phyloP scores from a whole-genome alignment of 2,888 invertebrate genomes.

The Galerucella calmariensis region DNA sequence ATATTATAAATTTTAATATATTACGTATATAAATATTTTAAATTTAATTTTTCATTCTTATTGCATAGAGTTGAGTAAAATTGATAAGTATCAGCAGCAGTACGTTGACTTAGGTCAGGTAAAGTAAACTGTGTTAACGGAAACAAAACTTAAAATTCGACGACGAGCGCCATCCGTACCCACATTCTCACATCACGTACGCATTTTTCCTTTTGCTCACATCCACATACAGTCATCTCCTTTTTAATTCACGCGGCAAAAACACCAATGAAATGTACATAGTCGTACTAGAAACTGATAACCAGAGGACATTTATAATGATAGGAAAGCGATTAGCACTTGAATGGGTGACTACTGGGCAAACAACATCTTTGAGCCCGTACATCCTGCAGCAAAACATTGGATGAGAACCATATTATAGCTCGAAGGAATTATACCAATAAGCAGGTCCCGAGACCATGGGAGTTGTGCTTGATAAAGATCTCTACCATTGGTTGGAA shows the following conservation, averaged over 20 bases:
- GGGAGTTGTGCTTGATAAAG: too few species aligned
- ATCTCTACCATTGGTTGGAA: too few species aligned
- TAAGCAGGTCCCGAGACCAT: too few species aligned
- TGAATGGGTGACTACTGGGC: too few species aligned
- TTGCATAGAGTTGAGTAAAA: not conserved
- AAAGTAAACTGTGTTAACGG: constrained; percentile 49
- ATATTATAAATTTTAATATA: not conserved
- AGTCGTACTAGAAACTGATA: not conserved
- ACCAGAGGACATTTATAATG: not conserved
- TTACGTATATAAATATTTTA: not conserved
- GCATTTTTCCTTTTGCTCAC: constrained; percentile 48
- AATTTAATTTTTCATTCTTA: not conserved
- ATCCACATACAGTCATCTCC: constrained; percentile 48
- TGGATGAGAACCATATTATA: too few species aligned
- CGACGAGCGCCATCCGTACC: constrained; percentile 50
- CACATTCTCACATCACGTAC: constrained; percentile 51
- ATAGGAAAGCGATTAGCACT: too few species aligned
- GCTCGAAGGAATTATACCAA: too few species aligned
- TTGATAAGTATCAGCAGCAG: constrained; percentile 6
- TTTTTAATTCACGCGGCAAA: constrained; percentile 29
- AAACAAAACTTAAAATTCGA: constrained; percentile 50
- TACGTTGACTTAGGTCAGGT: constrained; percentile 50
- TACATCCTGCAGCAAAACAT: too few species aligned
- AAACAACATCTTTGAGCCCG: too few species aligned
- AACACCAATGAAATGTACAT: constrained; percentile 1